Base-by-base conservation (phyloP, 2,888 invertebrate genomes). In the Drosophila rellima region DNA sequence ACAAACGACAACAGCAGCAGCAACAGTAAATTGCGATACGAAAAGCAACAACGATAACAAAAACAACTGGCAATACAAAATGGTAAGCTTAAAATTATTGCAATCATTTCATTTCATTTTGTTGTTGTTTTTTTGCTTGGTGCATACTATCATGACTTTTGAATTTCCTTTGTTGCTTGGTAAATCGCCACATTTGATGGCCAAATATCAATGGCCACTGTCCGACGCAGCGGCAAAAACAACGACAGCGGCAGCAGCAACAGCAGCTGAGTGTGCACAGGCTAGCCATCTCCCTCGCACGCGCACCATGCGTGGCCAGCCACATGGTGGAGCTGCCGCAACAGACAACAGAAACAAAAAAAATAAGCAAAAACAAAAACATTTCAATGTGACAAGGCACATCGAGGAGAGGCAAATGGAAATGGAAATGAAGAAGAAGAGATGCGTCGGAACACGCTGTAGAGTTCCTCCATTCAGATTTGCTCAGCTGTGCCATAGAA, bases 231-330 rank as follows among this genome's bases (percentile, higher is more conserved):
- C 11, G 8, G 13, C 44, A 40, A 37, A n/a, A 15, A 15, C 15
- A 10, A 13, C 23, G n/a, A 39, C 50, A 29, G 26, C 50, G 20
- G 26, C 50, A 18, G 8, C 15, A 6, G 6, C 33, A 15, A 29
- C 47, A 20, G 26, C 71, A 78, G 78, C 71, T 81, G 72, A 73
- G 69, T 45, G 55, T 63, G 60, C 64, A 68, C 37, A 66, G 18
- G 64, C 62, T 64, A 65, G 60, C 66, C 55, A 61, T 78, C 78
- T 72, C 78, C 66, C 72, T 79, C 44, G 15, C 74, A 60, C 74
- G 23, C 50, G 23, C 44, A 26, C 7, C 26, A 45, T 61, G 50
- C 60, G 57, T 66, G 59, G 48, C 40, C 71, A 60, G 59, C 78
- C 80, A 80, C 79, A 79, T 79, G 79, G 79, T 79, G 42, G 44